Base-by-base conservation (phyloP, 30 jellyfish, hydroid and myxozoan genomes). In the Pseudorhiza aurosa region DNA sequence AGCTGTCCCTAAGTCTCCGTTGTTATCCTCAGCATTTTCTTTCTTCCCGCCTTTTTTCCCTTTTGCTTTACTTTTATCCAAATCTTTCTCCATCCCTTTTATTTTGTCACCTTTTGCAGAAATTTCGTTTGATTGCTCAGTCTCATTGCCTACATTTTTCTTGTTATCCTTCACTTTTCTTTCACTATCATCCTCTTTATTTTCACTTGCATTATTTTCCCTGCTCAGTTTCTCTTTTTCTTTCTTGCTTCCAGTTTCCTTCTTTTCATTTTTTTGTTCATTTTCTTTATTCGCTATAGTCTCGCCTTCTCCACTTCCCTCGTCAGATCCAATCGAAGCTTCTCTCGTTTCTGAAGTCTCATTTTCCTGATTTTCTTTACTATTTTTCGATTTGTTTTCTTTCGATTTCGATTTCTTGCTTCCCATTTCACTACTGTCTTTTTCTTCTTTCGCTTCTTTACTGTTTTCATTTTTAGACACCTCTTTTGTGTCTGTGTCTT, bases 41-140 rank as follows among this genome's bases (percentile, higher is more conserved):
- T 32, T 62, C 7, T 43, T 24, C n/a, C 27, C 89, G 19, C 40
- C 80, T 39, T 77, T 58, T 46, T 77, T 77, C 1, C 72, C 81
- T 29, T 77, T 60, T 14, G 70, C 72, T 58, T 77, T 77, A 22
- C 59, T 24, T 43, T 77, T 44, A 36, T 57, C 29, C n/a, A 59
- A 22, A 17, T 75, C 51, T 36, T 72, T 35, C 4, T 30, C 59
- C 7, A 5, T 36, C 31, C 6, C 43, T 32, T 28, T 37, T 49
- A 2, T 32, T n/a, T 46, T 36, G 4, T 28, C 40, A 22, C 24
- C 29, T 19, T 50, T 32, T 2, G 55, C 9, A 4, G 4, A 24
- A 7, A 3, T 71, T 43, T 50, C 55, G 12, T 71, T 25, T 68
- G 44, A 26, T 47, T 71, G 31, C 42, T 37, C 9, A 25, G 8